phyloP scores from a whole-genome alignment of 2,797 vertebrate genomes.

The Helicolenus hilgendorfi region DNA sequence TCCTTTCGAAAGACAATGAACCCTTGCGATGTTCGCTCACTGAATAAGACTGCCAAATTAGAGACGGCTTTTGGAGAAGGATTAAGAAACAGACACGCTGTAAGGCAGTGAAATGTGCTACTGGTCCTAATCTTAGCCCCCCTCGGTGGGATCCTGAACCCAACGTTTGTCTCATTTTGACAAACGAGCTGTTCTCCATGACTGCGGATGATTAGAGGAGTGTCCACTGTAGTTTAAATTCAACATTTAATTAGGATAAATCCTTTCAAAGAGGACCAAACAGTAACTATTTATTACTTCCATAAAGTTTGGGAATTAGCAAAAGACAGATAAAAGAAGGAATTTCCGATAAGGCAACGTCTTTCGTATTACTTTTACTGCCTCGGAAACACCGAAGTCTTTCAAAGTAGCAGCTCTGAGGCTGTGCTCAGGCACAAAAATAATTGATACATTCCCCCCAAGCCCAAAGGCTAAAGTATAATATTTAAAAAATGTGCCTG shows the following conservation, averaged over 20 bases:
- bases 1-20: conserved; percentile 6
- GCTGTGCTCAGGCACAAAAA: background rate
- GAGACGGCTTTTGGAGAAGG: background rate
- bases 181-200: background rate
- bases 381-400: background rate
- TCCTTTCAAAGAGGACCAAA: background rate
- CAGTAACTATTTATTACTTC: background rate
- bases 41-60: conserved; percentile 19
- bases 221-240: background rate
- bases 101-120: background rate
- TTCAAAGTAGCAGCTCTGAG: background rate
- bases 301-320: background rate
- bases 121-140: conserved; percentile 2
- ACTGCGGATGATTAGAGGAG: background rate
- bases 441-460: background rate
- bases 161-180: background rate
- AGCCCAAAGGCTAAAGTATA: background rate
- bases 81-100: background rate
- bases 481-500: too few relatives aligned
- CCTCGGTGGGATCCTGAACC: background rate
- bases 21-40: background rate
- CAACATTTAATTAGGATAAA: background rate
- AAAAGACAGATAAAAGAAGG: background rate
- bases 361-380: background rate
- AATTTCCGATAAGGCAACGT: background rate